Evolutionary conservation across 2,113 vertebrate species (phyloP), one percentile per base, ranked within the genome.

Genomic region (Atlantisia rogersi): DNA sequence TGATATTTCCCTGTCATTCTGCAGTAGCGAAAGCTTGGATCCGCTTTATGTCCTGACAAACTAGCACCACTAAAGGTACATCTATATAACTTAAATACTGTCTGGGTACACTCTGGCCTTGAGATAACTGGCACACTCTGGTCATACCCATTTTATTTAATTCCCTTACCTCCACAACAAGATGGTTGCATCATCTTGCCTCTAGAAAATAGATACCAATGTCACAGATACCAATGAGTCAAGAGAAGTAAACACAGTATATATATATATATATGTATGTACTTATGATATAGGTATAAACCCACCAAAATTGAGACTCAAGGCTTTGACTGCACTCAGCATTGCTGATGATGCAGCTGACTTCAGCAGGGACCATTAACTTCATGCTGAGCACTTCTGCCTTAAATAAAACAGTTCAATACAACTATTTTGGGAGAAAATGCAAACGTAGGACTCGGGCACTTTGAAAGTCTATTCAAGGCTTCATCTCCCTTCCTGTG

Each of bases 401-500:
- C 64, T 94, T 78, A 86, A 90, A 95, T 95, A 93, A 90, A 95
- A 94, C 82, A 29, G 90, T 69, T 96, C 94, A n/a, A 97, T 97
- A 94, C 42, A 86, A 94, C 90, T 94, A 97, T 96, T 96, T 95
- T 90, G 46, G 88, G 93, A 90, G 29, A 94, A 95, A 96, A 88
- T 78, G 90, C 67, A 95, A 71, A 58, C 50, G 0, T 32, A 80
- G 58, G 71, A 95, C 40, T 80, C 17, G 11, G 29, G 85, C 53
- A 94, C 63, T 95, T 94, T 95, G 82, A 53, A 86, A 95, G 42
- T 6, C 73, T 95, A 90, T 94, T 96, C 85, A 67, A 70, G 46
- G 79, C 60, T 90, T 94, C 37, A 55, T 74, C 55, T 93, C 35
- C 65, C 85, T 96, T 96, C 94, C 93, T 94, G 71, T 83, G 88